Evolutionary conservation across 2,888 invertebrate genomes (phyloP), one percentile per base, ranked within the genome.

Genomic region (Stegana nigrithorax): DNA sequence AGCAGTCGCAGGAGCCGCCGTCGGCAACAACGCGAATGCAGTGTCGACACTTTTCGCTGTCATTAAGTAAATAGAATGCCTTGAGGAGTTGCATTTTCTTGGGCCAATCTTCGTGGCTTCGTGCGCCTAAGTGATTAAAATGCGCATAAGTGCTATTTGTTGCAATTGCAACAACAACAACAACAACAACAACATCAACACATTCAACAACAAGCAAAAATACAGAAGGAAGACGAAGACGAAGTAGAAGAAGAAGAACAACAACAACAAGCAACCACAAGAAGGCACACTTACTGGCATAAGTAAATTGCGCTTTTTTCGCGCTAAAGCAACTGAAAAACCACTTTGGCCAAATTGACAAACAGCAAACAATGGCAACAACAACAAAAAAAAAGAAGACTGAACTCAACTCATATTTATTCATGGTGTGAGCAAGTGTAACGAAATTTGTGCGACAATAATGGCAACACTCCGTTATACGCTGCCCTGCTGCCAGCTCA

Each of bases 321-420:
- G 74, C 73, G 81, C 75, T 81, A 81, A 82, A 82, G 81, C 81
- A 83, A 75, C 82, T 82, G 82, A 82, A 82, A 82, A 82, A 82
- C 82, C 82, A 82, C 82, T 82, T 83, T 81, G 81, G 79, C 82
- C 78, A 81, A 83, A 82, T 82, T 83, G 83, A 81, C 81, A 77
- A 81, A 64, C 55, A 17, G 29, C 32, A 29, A n/a, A n/a, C n/a
- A n/a, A 42, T 5, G 42, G 17, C 14, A 42, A 42, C 14, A 17
- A 42, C 42, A 42, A 5, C 42, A 5, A n/a, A n/a, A n/a, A n/a
- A n/a, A n/a, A n/a, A n/a, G n/a, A n/a, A n/a, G n/a, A n/a, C n/a
- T n/a, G n/a, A n/a, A n/a, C n/a, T n/a, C n/a, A n/a, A n/a, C n/a
- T n/a, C n/a, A n/a, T n/a, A n/a, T n/a, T n/a, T n/a, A n/a, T n/a